Conservation (phyloP, 2,113 vertebrate species). For the Eulemur macaco region DNA sequence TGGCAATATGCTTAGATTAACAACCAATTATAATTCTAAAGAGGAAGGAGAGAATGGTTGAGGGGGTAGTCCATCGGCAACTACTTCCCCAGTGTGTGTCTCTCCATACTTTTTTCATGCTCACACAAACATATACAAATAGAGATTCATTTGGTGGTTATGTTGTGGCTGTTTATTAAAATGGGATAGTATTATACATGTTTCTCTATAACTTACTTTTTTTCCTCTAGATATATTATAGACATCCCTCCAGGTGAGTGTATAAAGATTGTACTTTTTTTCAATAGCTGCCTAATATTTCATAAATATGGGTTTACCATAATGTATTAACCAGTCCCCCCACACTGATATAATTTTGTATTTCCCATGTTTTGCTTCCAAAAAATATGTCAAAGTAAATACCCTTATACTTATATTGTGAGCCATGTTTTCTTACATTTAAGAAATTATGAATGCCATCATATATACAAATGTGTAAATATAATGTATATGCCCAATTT, state of each 20-base stretch:
- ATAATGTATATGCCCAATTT: not conserved
- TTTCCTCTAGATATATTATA: not conserved
- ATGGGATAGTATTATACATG: not conserved
- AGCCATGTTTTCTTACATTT: not conserved
- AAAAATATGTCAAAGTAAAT: conserved; percentile 23
- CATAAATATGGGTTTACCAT: not conserved
- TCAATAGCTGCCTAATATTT: not conserved
- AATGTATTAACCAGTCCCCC: not conserved
- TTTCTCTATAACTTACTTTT: conserved; percentile 6
- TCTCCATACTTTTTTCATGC: not conserved
- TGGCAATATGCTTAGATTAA: not conserved
- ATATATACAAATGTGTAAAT: not conserved
- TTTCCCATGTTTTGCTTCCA: not conserved
- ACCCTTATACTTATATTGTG: not conserved
- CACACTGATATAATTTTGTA: conserved; percentile 33
- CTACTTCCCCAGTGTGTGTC: not conserved
- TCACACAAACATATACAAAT: not conserved
- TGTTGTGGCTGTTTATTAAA: not conserved
- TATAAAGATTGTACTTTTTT: not conserved
- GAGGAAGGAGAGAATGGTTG: not conserved
- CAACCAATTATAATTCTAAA: not conserved
- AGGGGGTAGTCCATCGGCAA: not conserved
- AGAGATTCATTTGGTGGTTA: not conserved
- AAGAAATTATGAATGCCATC: conserved; percentile 1
- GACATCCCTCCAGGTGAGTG: not conserved